These are phyloP conservation scores for Forbesichthys agassizii DNA, from an alignment of 2,113 vertebrate genomes.

Conservation along the genomic window DNA sequence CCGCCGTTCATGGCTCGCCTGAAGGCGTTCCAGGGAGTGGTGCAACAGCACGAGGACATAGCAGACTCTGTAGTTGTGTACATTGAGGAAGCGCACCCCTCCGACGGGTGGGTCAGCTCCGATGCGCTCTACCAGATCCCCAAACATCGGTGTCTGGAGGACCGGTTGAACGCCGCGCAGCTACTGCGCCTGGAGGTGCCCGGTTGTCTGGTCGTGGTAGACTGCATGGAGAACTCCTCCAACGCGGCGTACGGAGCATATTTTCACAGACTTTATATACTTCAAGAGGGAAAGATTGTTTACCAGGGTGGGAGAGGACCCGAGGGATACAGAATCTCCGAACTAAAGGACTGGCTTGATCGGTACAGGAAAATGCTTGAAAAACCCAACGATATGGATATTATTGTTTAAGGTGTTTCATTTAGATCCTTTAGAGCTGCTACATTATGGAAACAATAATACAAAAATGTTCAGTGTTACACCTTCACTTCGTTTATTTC, in stretches of 20 bases:
- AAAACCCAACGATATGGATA: constrained; percentile 63
- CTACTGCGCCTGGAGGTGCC: constrained; percentile 88
- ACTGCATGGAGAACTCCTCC: constrained; percentile 94
- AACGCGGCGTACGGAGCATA: constrained; percentile 95
- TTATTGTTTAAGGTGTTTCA: constrained; percentile 74
- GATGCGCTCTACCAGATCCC: constrained; percentile 94
- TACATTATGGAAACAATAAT: constrained; percentile 33
- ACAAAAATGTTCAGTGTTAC: constrained; percentile 46
- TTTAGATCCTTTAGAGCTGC: constrained; percentile 42
- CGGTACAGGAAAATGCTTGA: constrained; percentile 78
- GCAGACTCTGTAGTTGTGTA: constrained; percentile 95
- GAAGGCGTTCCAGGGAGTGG: constrained; percentile 89
- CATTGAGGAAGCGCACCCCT: constrained; percentile 96
- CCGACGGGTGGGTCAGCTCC: constrained; percentile 94
- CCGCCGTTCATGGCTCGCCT: constrained; percentile 98
- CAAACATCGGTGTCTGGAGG: constrained; percentile 90
- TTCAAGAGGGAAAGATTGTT: constrained; percentile 86
- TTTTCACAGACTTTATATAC: constrained; percentile 94
- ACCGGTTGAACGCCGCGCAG: constrained; percentile 86
- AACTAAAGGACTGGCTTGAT: constrained; percentile 90
- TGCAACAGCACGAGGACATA: constrained; percentile 84
- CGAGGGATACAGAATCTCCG: constrained; percentile 92
- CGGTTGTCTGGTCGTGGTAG: constrained; percentile 86
- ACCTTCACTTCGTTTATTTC: constrained; percentile 9
- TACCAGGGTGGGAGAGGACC: constrained; percentile 95